Evolutionary conservation across 2,113 vertebrate species (phyloP).

Genomic region (Sorex fumeus): DNA sequence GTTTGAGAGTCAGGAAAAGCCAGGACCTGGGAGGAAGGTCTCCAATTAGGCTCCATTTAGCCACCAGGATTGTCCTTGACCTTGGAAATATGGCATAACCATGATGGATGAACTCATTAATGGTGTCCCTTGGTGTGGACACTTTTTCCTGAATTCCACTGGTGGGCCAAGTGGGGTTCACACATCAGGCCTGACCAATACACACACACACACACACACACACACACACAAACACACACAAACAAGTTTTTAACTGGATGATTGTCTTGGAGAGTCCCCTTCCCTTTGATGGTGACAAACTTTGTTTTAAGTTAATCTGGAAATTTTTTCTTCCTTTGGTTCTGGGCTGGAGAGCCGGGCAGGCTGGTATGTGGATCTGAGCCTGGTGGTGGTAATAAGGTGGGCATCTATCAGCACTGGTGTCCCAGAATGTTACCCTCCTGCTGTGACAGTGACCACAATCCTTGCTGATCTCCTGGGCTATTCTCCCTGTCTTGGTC

Average conservation of each 20-base stretch:
- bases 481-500: not conserved
- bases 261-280: not conserved
- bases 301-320: not conserved
- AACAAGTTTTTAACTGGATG: not conserved
- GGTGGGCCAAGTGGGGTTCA: not conserved
- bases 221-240: too few relatives aligned
- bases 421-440: not conserved
- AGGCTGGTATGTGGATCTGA: too few relatives aligned
- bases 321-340: not conserved
- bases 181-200: not conserved
- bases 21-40: not conserved
- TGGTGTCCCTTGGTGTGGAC: conserved; percentile 39
- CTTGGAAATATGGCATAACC: conserved; percentile 58
- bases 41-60: not conserved
- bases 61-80: conserved; percentile 33
- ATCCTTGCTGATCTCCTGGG: not conserved
- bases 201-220: too few relatives aligned
- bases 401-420: not conserved
- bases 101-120: conserved; percentile 70
- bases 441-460: rapidly evolving
- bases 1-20: conserved; percentile 25
- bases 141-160: not conserved
- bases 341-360: not conserved
- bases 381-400: not conserved
- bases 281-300: not conserved